These are phyloP conservation scores for Pseudocheirus occidentalis DNA, from an alignment of 2,797 vertebrate genomes.

Conservation along the genomic window DNA sequence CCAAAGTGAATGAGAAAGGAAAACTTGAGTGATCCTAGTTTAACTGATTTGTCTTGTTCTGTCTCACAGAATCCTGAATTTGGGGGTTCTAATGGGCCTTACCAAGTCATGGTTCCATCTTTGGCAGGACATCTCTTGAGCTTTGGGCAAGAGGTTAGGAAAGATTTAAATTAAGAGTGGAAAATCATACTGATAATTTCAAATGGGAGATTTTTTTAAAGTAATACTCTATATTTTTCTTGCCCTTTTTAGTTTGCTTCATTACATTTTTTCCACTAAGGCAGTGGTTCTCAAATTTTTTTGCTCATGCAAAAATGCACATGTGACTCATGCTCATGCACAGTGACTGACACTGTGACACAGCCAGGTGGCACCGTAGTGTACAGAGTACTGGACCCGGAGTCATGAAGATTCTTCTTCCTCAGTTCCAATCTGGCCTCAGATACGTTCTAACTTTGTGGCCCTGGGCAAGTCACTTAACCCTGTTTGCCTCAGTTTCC, in stretches of 20 bases:
- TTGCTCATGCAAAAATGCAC: background rate
- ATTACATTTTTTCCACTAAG: background rate
- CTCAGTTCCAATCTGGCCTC: background rate
- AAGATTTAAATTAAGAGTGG: background rate
- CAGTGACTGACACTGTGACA: background rate
- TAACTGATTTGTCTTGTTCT: background rate
- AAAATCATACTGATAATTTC: background rate
- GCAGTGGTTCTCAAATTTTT: background rate
- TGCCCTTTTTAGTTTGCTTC: background rate
- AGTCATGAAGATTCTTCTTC: background rate
- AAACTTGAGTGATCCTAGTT: background rate
- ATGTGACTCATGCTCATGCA: too few relatives aligned
- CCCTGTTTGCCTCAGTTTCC: too few relatives aligned
- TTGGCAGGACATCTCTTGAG: background rate
- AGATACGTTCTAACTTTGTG: background rate
- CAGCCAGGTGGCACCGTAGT: background rate
- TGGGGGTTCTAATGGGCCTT: conserved; percentile 27
- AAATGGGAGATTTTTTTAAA: background rate
- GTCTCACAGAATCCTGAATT: background rate
- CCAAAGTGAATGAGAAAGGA: conserved; percentile 7
- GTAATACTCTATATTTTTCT: background rate
- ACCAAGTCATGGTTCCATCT: background rate
- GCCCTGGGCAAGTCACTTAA: too few relatives aligned
- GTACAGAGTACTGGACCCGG: background rate
- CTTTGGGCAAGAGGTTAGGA: background rate